Evolutionary conservation across 2,113 vertebrate genomes (phyloP).

Genomic region (Anolis carolinensis): DNA sequence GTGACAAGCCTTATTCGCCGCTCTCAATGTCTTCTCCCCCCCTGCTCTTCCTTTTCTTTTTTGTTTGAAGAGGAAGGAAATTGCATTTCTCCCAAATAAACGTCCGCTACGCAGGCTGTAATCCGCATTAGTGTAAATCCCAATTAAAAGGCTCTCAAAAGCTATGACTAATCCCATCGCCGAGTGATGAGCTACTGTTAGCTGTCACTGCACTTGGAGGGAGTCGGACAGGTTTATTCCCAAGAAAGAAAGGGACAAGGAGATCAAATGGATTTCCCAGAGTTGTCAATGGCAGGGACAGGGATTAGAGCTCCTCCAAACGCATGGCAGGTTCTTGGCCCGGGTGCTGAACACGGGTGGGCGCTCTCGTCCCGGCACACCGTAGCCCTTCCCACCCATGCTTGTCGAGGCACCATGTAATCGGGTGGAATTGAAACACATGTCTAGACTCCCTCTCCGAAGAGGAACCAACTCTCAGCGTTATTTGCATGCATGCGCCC

Average conservation of each 20-base stretch:
- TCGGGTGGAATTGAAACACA: not conserved
- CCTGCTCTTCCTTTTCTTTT: not conserved
- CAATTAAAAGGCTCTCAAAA: constrained; percentile 19
- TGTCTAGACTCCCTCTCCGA: not conserved
- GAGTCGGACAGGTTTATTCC: not conserved
- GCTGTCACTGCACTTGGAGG: not conserved
- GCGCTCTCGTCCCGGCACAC: not conserved
- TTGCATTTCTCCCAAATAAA: not conserved
- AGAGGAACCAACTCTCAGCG: not conserved
- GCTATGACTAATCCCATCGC: not conserved
- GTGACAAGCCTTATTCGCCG: not conserved
- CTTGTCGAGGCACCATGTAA: not conserved
- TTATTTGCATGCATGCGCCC: constrained; percentile 12
- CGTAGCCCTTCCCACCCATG: not conserved
- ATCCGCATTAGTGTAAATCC: constrained; percentile 5
- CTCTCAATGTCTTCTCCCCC: not conserved
- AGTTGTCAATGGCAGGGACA: not conserved
- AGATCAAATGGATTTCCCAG: not conserved
- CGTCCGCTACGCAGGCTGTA: not conserved
- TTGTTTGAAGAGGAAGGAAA: not conserved
- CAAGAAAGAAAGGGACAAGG: not conserved
- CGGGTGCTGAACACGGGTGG: not conserved
- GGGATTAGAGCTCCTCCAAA: not conserved
- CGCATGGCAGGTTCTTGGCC: not conserved
- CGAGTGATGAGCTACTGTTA: not conserved